Base-by-base conservation (phyloP, 1,140 invertebrate species). In the Pantala flavescens region DNA sequence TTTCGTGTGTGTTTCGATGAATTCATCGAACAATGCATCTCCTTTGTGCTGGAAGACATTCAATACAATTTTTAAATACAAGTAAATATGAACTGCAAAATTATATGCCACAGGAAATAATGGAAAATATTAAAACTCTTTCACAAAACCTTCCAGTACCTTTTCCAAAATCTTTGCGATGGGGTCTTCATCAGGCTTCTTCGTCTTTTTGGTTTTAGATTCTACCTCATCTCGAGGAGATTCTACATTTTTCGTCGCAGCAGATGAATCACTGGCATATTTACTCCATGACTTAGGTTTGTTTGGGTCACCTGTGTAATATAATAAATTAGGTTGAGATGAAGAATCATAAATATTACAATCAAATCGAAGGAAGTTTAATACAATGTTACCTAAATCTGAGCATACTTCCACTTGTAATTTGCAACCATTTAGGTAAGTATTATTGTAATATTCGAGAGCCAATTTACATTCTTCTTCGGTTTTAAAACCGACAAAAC, bases 231-330 rank as follows among this genome's bases (percentile, higher is more conserved):
- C 28, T 36, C 9, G 3, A 36, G 28, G 28, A 36, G 28, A 36
- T 36, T 36, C 28, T 2, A 36, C 28, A 9, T 2, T 36, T 36
- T 36, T 36, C 28, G 28, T 36, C 9, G 28, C 28, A 36, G 86
- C 84, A 76, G 86, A 85, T 81, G 89, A 92, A 76, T 93, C 91
- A 21, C 85, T 77, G 9, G 92, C 87, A 85, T 93, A 90, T 85
- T 93, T 93, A 81, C 93, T 97, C 93, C 94, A 96, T 0, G 94
- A 87, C 83, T 91, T 89, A n/a, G 94, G 92, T 83, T 96, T 97
- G 63, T 87, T 88, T 23, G 86, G 81, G 84, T 94, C 91, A 14
- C 93, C 92, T 86, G 74, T 77, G 80, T 81, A 77, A 77, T 70
- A 10, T 76, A 75, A 75, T 14, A 70, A 74, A 76, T 43, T 23